These are phyloP conservation scores for Artibeus lituratus DNA, from an alignment of 2,797 vertebrate species.

Conservation along the genomic window DNA sequence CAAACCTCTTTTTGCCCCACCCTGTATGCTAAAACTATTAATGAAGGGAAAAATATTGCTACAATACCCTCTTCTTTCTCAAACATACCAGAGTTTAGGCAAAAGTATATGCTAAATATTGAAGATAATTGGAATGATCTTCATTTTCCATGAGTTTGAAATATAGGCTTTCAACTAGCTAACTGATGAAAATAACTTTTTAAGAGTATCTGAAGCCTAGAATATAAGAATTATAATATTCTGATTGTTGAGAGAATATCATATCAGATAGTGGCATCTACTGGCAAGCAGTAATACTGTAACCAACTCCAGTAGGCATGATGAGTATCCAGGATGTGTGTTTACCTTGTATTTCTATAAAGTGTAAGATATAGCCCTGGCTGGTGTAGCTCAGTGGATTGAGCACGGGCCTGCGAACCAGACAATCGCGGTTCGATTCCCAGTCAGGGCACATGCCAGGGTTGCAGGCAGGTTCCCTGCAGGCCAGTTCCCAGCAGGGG, in stretches of 20 bases:
- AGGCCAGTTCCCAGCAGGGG: too few species aligned
- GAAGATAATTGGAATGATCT: background rate
- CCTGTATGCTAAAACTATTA: background rate
- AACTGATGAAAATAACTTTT: background rate
- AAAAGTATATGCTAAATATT: background rate
- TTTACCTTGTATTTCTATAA: background rate
- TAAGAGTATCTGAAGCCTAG: background rate
- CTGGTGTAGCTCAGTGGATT: too few species aligned
- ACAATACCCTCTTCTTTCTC: background rate
- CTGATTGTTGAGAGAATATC: background rate
- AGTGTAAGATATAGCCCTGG: background rate
- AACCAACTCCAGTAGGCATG: background rate
- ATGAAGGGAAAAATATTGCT: background rate
- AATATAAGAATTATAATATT: background rate
- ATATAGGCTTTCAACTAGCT: background rate
- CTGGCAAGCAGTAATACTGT: background rate
- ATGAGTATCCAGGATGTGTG: background rate
- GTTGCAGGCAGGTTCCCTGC: too few species aligned
- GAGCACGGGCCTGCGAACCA: too few species aligned
- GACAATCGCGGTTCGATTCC: too few species aligned
- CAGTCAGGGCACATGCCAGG: too few species aligned
- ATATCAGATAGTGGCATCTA: background rate
- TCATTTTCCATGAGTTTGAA: background rate
- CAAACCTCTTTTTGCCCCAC: background rate
- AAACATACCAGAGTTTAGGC: background rate